Evolutionary conservation across 2,113 vertebrate genomes (phyloP).

Genomic region (Psettodes erumei): DNA sequence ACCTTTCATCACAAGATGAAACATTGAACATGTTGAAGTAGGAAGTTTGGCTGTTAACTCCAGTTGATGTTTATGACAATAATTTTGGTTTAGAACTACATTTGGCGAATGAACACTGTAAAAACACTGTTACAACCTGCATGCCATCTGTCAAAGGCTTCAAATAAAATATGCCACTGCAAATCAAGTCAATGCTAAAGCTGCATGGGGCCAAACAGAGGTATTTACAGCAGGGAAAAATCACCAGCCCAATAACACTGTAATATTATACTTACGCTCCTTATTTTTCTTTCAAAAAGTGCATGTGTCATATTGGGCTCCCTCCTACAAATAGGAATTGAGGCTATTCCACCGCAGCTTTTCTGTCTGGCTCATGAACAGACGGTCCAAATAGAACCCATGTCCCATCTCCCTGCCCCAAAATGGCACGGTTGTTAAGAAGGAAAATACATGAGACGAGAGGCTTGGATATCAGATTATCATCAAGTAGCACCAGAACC

Average conservation of each 20-base stretch:
- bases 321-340: slow-evolving; percentile 64
- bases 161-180: slow-evolving; percentile 38
- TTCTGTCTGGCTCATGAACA: slow-evolving; percentile 78
- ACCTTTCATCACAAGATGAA: neutral
- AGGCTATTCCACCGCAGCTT: slow-evolving; percentile 64
- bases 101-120: neutral
- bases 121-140: slow-evolving; percentile 47
- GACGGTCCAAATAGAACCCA: slow-evolving; percentile 76
- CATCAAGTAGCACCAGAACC: slow-evolving; percentile 82
- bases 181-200: slow-evolving; percentile 61
- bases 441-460: slow-evolving; percentile 76
- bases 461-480: slow-evolving; percentile 84
- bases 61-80: neutral
- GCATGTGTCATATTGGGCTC: slow-evolving; percentile 73
- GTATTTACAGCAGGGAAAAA: slow-evolving; percentile 56
- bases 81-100: neutral
- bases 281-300: slow-evolving; percentile 76
- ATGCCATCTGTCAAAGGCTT: slow-evolving; percentile 58
- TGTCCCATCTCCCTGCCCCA: slow-evolving; percentile 57
- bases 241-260: slow-evolving; percentile 76
- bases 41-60: neutral
- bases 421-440: slow-evolving; percentile 70
- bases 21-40: neutral
- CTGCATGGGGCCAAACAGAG: slow-evolving; percentile 56
- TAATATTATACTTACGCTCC: slow-evolving; percentile 74